Evolutionary conservation across 2,888 invertebrate genomes (phyloP).

Genomic region (Mythimna vitellina): DNA sequence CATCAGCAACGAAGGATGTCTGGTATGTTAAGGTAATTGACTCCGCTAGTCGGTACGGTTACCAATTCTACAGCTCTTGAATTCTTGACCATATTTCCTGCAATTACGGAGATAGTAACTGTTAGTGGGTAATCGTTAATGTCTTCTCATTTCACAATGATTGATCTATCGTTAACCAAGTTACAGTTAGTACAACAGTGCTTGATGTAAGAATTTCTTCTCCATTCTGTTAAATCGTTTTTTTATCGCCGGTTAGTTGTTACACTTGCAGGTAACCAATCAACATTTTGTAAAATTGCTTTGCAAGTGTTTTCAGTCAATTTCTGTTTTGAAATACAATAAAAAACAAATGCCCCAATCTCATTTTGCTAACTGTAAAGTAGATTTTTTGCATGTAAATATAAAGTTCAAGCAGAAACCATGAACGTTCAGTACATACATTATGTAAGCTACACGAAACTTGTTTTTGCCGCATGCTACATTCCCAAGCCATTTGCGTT

Average conservation of each 20-base stretch:
- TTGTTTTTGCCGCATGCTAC: constrained; percentile 61
- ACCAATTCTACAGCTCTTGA: constrained; percentile 23
- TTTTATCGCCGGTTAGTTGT: neutral
- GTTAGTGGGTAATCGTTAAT: constrained; percentile 32
- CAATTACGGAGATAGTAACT: constrained; percentile 30
- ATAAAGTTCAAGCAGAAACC: constrained; percentile 15
- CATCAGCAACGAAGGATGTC: constrained; percentile 37
- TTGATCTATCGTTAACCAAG: constrained; percentile 16
- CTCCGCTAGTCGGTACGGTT: constrained; percentile 23
- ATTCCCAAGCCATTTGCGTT: constrained; percentile 59
- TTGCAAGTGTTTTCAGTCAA: constrained; percentile 5
- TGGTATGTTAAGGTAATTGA: constrained; percentile 42
- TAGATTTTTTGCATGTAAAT: constrained; percentile 6
- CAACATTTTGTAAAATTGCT: constrained; percentile 20
- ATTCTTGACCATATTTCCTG: constrained; percentile 42
- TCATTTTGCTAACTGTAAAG: constrained; percentile 10
- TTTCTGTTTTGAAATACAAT: constrained; percentile 10
- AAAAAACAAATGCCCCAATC: neutral
- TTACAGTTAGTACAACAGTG: constrained; percentile 38
- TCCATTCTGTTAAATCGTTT: constrained; percentile 5
- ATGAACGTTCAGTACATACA: constrained; percentile 25
- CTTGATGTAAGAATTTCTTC: constrained; percentile 16
- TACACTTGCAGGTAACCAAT: constrained; percentile 16
- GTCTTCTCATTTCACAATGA: constrained; percentile 22
- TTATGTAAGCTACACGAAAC: constrained; percentile 39